Evolutionary conservation across 2,888 invertebrate genomes (phyloP), one percentile per base, ranked within the genome.

Genomic region (Synanthedon myopaeformis): DNA sequence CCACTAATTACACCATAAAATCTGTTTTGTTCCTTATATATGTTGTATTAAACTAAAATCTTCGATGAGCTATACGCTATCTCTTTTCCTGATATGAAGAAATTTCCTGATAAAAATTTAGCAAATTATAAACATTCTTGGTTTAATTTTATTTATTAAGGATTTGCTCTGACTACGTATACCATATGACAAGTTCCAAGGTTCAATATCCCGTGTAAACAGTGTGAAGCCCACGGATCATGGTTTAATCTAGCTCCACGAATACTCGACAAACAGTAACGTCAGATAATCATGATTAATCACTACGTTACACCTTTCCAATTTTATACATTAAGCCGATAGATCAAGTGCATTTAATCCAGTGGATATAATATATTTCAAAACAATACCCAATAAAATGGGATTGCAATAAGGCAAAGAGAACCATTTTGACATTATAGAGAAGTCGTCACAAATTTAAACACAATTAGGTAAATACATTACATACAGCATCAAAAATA

Each of bases 241-340:
- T 62, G 58, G 55, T 60, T 59, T 82, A 81, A 85, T 82, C 84
- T 77, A 57, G 56, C 68, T 73, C 82, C 77, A 58, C 57, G 62
- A 61, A 72, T 81, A 79, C 14, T 76, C 73, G 70, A 79, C 70
- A 79, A 82, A 84, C 82, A 82, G 55, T 61, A 45, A 74, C 63
- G 70, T 74, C 72, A 65, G 68, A 66, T 82, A 76, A 83, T 78
- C 71, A 71, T 84, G 84, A 85, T 82, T 79, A 85, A 84, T 83
- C 71, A 67, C 45, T n/a, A 6, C 45, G n/a, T 45, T 14, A 45
- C 14, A 45, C 45, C 45, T 45, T 45, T 45, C 14, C 45, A 45
- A n/a, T 45, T 45, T 35, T 35, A 10, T 35, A 35, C 35, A 35
- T 35, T 35, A 35, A 35, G 35, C 35, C 53, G 19, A 51, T 13